A percentile compares a stretch with the other conserved stretches of the same genome.
phyloP scores from a whole-genome alignment of 2,113 vertebrate species.

The Patagioenas fasciata region DNA sequence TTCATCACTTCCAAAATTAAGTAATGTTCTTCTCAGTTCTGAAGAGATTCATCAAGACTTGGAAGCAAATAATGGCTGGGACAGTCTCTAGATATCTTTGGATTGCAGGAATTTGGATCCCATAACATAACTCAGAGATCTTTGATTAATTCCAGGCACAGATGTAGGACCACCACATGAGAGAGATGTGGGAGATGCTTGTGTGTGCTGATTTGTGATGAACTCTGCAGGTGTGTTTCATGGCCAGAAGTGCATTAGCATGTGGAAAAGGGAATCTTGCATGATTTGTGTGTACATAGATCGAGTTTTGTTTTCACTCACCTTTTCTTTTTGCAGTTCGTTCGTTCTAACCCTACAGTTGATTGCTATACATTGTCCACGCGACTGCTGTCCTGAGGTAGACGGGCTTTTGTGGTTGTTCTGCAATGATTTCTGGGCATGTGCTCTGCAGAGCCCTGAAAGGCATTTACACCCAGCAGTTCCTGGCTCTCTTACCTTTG shows the following conservation, averaged over 20 bases:
- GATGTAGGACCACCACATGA: neutral
- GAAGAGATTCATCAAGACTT: neutral
- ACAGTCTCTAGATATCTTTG: neutral
- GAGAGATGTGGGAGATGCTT: neutral
- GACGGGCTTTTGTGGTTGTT: neutral
- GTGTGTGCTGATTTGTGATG: neutral
- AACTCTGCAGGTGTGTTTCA: neutral
- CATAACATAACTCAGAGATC: neutral
- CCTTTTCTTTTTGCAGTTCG: neutral
- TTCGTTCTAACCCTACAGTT: neutral
- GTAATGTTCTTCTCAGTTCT: neutral
- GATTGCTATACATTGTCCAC: fast-evolving
- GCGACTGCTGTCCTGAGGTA: neutral
- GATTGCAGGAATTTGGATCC: neutral
- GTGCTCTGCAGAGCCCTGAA: neutral
- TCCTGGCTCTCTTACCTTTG: neutral
- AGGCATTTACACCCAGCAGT: neutral
- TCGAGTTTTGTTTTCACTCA: neutral
- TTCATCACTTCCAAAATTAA: neutral
- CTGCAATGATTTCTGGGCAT: neutral
- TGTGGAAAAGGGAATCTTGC: neutral
- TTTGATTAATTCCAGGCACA: neutral
- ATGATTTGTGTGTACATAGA: neutral
- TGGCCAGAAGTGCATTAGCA: neutral
- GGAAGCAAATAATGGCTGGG: neutral